Conservation (phyloP, 2,888 invertebrate genomes). For the Ceraclea dissimilis region DNA sequence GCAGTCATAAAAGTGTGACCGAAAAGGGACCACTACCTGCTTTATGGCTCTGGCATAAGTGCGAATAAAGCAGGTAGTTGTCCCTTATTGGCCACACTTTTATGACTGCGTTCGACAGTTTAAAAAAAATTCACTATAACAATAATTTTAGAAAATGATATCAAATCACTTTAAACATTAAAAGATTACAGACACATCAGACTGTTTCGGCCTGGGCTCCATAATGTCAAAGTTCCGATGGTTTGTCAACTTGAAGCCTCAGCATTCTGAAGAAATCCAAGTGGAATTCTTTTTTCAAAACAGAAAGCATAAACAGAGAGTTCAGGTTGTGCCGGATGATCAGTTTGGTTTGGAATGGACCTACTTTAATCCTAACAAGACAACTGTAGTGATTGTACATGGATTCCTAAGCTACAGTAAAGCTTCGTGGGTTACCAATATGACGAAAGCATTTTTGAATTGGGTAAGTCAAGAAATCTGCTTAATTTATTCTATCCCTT, state of each 20-base stretch:
- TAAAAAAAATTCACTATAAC: no score
- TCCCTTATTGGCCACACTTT: no score
- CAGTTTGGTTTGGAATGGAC: conserved; percentile 53
- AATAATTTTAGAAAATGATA: no score
- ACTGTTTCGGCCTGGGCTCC: conserved; percentile 48
- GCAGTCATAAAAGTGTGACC: no score
- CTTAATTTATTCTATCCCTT: neutral
- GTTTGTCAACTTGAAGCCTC: conserved; percentile 42
- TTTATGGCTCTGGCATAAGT: no score
- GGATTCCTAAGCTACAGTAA: conserved; percentile 56
- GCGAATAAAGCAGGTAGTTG: no score
- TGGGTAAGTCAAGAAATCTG: no score
- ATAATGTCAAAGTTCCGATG: conserved; percentile 35
- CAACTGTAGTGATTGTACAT: conserved; percentile 54
- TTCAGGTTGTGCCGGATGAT: conserved; percentile 36
- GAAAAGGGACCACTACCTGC: no score
- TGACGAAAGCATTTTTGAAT: conserved; percentile 49
- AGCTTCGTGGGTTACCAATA: conserved; percentile 50
- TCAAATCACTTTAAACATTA: no score
- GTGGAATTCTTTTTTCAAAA: conserved; percentile 47
- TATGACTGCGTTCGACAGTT: no score
- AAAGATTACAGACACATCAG: conserved; percentile 33
- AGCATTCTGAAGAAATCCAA: conserved; percentile 38
- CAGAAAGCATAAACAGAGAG: conserved; percentile 35
- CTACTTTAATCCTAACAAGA: conserved; percentile 46